Base-by-base conservation (phyloP, 2,888 invertebrate species). In the Seira musarum region DNA sequence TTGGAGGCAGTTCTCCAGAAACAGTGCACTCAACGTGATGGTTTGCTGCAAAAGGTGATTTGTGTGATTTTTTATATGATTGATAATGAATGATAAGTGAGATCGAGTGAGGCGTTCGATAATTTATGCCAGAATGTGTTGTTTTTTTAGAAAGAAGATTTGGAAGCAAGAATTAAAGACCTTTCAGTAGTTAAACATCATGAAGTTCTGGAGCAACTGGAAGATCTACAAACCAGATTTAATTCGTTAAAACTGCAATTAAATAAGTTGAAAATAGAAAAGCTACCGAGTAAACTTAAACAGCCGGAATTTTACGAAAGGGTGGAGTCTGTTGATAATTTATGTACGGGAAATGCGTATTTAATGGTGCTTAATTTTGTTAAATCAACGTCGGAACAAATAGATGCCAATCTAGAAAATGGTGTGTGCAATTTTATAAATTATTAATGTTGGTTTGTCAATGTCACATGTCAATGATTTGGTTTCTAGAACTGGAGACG, bases 391-490 rank as follows among this genome's bases (percentile, higher is more conserved):
- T 85, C 85, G 5, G 83, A 83, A 19, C 78, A 80, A 30, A 83
- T 85, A 68, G 85, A 84, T 72, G 83, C 83, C 0, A 85, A 85
- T 71, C 69, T 85, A 19, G 85, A 83, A 68, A 81, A 82, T 19
- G 83, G 83, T 80, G 64, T 5, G 35, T 15, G 13, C 30, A 8
- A 2, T 30, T 30, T 30, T 30, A 30, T 60, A n/a, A 8, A 60
- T 8, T n/a, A n/a, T n/a, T 6, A 60, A 17, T 15, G 10, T 17
- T 6, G 17, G 10, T 60, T n/a, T 60, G 60, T 10, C 19, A 64
- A 8, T 64, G 24, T 5, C 10, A 64, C 24, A 22, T 22, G n/a
- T 64, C 10, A 17, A 21, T 8, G 17, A 21, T 57, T 25, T 71
- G 15, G 2, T 22, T 30, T 76, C 13, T 60, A 83, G 85, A 83